Evolutionary conservation across 2,113 vertebrate genomes (phyloP), one percentile per base, ranked within the genome.

Genomic region (Sinocyclocheilus anshuiensis): DNA sequence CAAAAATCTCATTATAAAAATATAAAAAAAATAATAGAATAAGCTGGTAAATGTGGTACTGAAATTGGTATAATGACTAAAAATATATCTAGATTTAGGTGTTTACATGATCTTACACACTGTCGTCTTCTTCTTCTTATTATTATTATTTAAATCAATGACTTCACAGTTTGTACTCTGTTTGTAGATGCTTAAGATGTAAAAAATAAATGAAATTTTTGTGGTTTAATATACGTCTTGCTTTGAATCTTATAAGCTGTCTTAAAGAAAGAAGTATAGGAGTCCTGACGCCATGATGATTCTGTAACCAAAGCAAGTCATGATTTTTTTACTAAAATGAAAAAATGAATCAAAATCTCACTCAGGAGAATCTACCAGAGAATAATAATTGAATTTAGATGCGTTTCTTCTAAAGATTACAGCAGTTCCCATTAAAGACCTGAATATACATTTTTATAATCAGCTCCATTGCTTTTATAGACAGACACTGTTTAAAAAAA

Each of bases 261-360:
- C 20, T 45, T 20, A 76, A 45, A 50, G 6, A 13, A 76, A 50
- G 4, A 10, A 8, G 42, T 8, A 48, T 59, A 63, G 22, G 36
- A 45, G 57, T 61, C 33, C 78, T 63, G n/a, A 81, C 1, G n/a
- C 57, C 0, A 5, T 39, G 12, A 80, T 26, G 29, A 33, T 3
- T 42, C 12, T 10, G n/a, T 45, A 65, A 42, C 36, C 29, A 79
- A 61, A 39, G 11, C 29, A 59, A 79, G 50, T 33, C 0, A 12
- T 61, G 33, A 36, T 72, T 72, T 79, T 55, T 81, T 7, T 81
- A 15, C 78, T 63, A 80, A 80, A 80, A 80, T 74, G 20, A 74
- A 74, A 74, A n/a, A 20, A 42, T 42, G 10, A 6, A 74, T 74
- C 71, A 63, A 63, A 39, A 80, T 3, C 36, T 33, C 36, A 63